Evolutionary conservation across 2,888 invertebrate species (phyloP).

Genomic region (Leptinotarsa rubiginosa): DNA sequence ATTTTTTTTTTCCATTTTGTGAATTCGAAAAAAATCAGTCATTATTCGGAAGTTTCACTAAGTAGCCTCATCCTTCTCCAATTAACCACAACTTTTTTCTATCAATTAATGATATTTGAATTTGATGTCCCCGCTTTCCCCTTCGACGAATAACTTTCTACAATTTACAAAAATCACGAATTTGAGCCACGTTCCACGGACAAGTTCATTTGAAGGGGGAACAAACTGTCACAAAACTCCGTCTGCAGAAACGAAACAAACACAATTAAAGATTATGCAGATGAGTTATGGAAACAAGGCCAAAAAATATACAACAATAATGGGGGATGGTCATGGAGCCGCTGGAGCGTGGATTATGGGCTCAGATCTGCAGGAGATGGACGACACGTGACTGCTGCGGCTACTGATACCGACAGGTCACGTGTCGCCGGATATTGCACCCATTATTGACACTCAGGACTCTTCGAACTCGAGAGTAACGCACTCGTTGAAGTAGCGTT

Average conservation of each 20-base stretch:
- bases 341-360: slow-evolving; percentile 49
- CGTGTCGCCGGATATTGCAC: slow-evolving; percentile 55
- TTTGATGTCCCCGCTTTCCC: no score
- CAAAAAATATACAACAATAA: neutral
- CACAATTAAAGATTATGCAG: slow-evolving; percentile 15
- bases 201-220: neutral
- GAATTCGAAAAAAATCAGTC: no score
- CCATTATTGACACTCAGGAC: slow-evolving; percentile 31
- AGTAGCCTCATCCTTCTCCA: no score
- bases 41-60: no score
- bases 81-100: no score
- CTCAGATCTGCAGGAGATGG: slow-evolving; percentile 61
- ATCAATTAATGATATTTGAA: no score
- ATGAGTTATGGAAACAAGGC: slow-evolving; percentile 9
- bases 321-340: slow-evolving; percentile 23
- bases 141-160: no score
- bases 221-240: neutral
- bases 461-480: slow-evolving; percentile 10
- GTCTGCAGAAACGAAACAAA: slow-evolving; percentile 1
- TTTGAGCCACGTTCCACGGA: no score
- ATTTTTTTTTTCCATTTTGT: no score
- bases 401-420: slow-evolving; percentile 65
- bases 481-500: neutral
- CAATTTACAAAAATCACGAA: no score
- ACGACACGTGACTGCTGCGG: slow-evolving; percentile 64